Base-by-base conservation (phyloP, 2,888 invertebrate species). In the Charanyca ferruginea region DNA sequence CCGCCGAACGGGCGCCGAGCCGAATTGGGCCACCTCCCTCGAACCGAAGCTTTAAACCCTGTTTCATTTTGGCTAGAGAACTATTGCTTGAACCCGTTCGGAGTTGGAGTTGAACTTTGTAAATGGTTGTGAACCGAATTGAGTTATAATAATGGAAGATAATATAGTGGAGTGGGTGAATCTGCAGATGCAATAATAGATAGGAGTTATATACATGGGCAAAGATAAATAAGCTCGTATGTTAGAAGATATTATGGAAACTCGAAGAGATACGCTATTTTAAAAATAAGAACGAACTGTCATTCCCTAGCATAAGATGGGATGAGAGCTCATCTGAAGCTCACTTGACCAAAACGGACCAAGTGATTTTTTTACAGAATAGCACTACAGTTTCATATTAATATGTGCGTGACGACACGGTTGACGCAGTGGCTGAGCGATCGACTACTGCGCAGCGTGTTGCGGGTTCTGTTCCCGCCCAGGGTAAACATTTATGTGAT, bases 1-100 rank as follows among this genome's bases (percentile, higher is more conserved):
- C 81, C 91, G 92, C 83, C 92, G 80, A 65, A 41, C 77, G 76
- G 93, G 91, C 94, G 93, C 91, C 93, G 52, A 28, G 48, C 55
- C 58, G 68, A 87, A 81, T 75, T 83, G 73, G 84, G 81, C 73
- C 84, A 78, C 61, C 73, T 64, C 65, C 51, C 62, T 44, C 72
- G 23, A 52, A 47, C 57, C 60, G 52, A 48, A 60, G 73, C 65
- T 60, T 76, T 66, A 72, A 72, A 67, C 74, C 72, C 70, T 60
- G 69, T 63, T 73, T 58, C 42, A 65, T 83, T 79, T 71, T 64
- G 69, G 71, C 62, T 63, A 35, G 48, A 55, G 59, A 63, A 75
- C 67, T 68, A 74, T 55, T 54, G 42, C 59, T 60, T 70, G 55
- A 73, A 63, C 63, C 67, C 54, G 58, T 61, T 51, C 13, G 13